Evolutionary conservation across 2,797 vertebrate species (phyloP).

Genomic region (Pangasius macronema): DNA sequence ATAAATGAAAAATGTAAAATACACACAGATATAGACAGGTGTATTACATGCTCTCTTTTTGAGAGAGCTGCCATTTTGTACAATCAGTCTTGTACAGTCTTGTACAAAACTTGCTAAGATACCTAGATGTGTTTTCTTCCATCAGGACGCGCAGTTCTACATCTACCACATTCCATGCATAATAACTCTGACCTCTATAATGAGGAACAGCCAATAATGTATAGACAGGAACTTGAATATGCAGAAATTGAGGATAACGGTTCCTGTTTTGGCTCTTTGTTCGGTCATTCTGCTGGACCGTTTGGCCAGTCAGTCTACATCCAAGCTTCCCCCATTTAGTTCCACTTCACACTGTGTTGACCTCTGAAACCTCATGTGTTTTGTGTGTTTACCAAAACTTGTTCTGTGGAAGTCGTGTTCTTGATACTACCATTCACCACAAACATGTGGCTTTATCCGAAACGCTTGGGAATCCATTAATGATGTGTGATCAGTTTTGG

Average conservation of each 20-base stretch:
- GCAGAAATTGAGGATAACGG: conserved; percentile 24
- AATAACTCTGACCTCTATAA: background rate
- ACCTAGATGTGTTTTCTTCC: background rate
- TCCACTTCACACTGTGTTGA: conserved; percentile 12
- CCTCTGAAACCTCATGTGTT: conserved; percentile 5
- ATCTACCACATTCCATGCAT: background rate
- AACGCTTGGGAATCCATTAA: background rate
- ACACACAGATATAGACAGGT: background rate
- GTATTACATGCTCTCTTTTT: background rate
- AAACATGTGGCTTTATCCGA: conserved; percentile 7
- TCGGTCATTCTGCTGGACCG: background rate
- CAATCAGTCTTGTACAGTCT: background rate
- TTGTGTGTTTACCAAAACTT: conserved; percentile 27
- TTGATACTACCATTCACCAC: background rate
- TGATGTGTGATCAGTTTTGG: background rate
- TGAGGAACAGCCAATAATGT: conserved; percentile 16
- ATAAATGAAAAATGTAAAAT: background rate
- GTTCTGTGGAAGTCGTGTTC: conserved; percentile 20
- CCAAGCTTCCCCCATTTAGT: conserved; percentile 25
- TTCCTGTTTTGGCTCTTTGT: conserved; percentile 46
- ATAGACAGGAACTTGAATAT: conserved; percentile 25
- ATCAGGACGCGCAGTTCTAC: background rate
- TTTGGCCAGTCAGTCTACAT: background rate
- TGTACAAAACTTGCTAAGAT: background rate
- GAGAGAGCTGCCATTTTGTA: background rate